A percentile compares a stretch with the other conserved stretches of the same genome.
These are phyloP conservation scores for Sebastiscus albofasciatus DNA, from an alignment of 2,797 vertebrate species.

Conservation along the genomic window DNA sequence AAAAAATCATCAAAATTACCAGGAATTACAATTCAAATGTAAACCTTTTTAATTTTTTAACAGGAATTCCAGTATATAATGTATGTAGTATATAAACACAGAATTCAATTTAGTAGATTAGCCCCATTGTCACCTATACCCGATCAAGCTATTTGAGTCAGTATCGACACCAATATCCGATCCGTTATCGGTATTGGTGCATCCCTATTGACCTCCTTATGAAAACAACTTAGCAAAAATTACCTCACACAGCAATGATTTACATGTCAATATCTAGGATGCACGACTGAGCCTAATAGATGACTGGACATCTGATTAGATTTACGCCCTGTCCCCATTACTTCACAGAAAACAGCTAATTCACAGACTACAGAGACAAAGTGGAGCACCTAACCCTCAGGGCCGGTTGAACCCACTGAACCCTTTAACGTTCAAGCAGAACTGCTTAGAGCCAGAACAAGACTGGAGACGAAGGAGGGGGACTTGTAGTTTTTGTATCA, in stretches of 20 bases:
- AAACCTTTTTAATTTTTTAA: too few relatives aligned
- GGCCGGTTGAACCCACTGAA: slow-evolving; percentile 59
- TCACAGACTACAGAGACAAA: slow-evolving; percentile 54
- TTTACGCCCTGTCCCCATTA: slow-evolving; percentile 14
- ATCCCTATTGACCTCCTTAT: background rate
- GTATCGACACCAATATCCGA: rapidly evolving
- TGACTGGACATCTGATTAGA: slow-evolving; percentile 9
- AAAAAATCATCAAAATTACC: too few relatives aligned
- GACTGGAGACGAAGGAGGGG: background rate
- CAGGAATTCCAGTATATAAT: too few relatives aligned
- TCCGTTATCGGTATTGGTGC: too few relatives aligned
- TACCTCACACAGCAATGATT: slow-evolving; percentile 12
- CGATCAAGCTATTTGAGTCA: too few relatives aligned
- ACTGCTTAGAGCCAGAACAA: slow-evolving; percentile 12
- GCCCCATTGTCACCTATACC: too few relatives aligned
- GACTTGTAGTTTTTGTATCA: slow-evolving; percentile 8
- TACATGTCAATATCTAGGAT: slow-evolving; percentile 19
- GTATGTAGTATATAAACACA: too few relatives aligned
- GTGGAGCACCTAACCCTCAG: slow-evolving; percentile 5
- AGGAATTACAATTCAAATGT: too few relatives aligned
- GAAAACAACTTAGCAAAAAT: slow-evolving; percentile 9
- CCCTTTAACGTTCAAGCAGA: slow-evolving; percentile 33
- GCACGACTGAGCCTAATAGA: background rate
- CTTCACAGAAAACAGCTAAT: slow-evolving; percentile 37
- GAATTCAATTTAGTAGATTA: too few relatives aligned